These are phyloP conservation scores for Chelonia mydas DNA, from an alignment of 2,797 vertebrate species.

Conservation along the genomic window DNA sequence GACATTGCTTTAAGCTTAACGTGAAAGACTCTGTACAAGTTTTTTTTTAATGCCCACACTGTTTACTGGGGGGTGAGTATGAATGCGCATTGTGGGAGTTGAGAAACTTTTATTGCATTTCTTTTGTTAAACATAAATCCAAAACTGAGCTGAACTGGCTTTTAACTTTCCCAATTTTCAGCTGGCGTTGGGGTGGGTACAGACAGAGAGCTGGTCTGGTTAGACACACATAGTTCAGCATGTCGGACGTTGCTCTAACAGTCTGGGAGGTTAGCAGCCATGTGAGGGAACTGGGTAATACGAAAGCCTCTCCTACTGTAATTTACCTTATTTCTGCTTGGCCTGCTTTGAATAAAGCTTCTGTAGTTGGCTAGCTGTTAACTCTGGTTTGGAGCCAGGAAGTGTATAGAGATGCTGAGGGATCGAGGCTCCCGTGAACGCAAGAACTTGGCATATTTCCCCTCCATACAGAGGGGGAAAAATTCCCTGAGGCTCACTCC, in stretches of 20 bases:
- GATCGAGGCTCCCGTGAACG: neutral
- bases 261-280: neutral
- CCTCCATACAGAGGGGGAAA: neutral
- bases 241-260: neutral
- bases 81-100: slow-evolving; percentile 35
- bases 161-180: neutral
- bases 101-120: slow-evolving; percentile 25
- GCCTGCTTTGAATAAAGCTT: neutral
- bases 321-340: neutral
- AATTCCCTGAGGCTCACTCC: too few relatives aligned
- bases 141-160: neutral
- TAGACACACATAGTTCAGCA: neutral
- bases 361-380: neutral
- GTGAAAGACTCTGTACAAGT: neutral
- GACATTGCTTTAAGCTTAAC: neutral
- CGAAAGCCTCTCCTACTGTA: neutral
- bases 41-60: slow-evolving; percentile 47
- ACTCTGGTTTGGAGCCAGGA: neutral
- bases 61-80: neutral
- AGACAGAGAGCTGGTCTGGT: neutral
- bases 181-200: neutral
- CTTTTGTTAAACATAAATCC: neutral
- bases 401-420: neutral
- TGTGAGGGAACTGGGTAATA: neutral
- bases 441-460: neutral